Evolutionary conservation across 2,888 invertebrate genomes (phyloP).

Genomic region (Nebria brevicollis): DNA sequence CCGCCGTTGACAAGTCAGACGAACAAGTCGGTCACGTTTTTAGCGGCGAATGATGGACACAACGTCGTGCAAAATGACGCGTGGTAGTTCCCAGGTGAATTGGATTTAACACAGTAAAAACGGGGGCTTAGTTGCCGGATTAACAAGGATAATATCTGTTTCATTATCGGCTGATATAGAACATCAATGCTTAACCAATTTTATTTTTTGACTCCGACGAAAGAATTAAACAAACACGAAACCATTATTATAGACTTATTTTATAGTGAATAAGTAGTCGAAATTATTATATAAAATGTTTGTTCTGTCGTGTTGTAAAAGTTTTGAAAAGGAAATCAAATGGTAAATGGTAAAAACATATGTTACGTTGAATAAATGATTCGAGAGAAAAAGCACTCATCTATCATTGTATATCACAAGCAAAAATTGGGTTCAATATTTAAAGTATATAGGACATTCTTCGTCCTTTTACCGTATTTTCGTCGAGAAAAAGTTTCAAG

Average conservation of each 20-base stretch:
- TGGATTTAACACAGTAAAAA: not conserved
- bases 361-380: not conserved
- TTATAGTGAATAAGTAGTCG: too few species aligned
- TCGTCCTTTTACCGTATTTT: not conserved
- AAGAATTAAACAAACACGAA: too few species aligned
- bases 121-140: not conserved
- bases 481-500: not conserved
- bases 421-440: not conserved
- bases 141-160: not conserved
- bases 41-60: not conserved
- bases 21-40: not conserved
- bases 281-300: too few species aligned
- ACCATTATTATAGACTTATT: too few species aligned
- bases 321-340: not conserved
- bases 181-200: too few species aligned
- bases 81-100: not conserved
- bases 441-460: not conserved
- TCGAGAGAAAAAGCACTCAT: not conserved
- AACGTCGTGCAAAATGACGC: not conserved
- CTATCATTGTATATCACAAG: not conserved
- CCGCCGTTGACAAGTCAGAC: not conserved
- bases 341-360: not conserved
- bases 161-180: too few species aligned
- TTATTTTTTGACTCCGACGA: too few species aligned
- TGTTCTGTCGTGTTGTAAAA: too few species aligned